Evolutionary conservation across 1,140 invertebrate species (phyloP).

Genomic region (Microplitis mediator): DNA sequence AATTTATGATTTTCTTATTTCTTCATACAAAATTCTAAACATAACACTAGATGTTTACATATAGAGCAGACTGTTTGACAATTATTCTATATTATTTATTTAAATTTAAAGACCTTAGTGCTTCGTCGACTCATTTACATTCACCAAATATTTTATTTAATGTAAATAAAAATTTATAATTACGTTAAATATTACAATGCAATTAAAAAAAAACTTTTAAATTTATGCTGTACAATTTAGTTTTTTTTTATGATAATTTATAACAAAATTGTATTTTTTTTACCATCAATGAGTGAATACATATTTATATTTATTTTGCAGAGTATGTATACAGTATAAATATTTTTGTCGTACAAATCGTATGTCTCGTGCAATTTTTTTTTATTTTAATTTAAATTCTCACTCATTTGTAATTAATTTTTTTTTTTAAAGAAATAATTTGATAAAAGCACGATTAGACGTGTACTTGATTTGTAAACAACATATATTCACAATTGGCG

Average conservation of each 20-base stretch:
- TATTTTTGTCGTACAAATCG: background rate
- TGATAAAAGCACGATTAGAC: background rate
- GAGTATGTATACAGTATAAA: slow-evolving; percentile 6
- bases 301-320: background rate
- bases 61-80: background rate
- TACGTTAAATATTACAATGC: too few relatives aligned
- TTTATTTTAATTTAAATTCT: background rate
- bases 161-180: too few relatives aligned
- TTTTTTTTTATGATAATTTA: background rate
- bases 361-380: too few relatives aligned
- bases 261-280: background rate
- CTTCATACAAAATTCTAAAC: slow-evolving; percentile 45
- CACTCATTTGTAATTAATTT: background rate
- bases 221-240: background rate
- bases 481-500: background rate
- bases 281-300: background rate
- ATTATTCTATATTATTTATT: background rate
- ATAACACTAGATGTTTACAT: slow-evolving; percentile 22
- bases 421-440: background rate
- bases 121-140: background rate
- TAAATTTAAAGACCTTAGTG: slow-evolving; percentile 10
- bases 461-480: background rate
- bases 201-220: too few relatives aligned
- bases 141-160: background rate
- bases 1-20: slow-evolving; percentile 28